Evolutionary conservation across 2,888 invertebrate species (phyloP), one percentile per base, ranked within the genome.

Genomic region (Philhelius pedissequus): DNA sequence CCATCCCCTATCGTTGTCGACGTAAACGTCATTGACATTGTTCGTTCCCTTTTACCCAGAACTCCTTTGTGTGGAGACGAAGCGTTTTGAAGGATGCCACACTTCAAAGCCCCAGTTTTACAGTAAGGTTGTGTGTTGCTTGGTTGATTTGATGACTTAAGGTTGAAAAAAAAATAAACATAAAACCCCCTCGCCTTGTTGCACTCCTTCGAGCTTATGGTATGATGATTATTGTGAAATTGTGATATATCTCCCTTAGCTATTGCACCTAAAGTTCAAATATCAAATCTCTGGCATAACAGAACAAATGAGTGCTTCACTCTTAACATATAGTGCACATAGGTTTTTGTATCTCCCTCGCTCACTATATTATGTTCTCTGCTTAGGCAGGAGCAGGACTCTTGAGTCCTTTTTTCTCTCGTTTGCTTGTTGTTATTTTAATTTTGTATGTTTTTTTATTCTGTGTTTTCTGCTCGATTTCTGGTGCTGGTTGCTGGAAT

Each of bases 251-350:
- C 18, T 62, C 75, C 80, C 70, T 80, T 35, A 75, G 83, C 83
- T 75, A 78, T 74, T 64, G 70, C 80, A 75, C 75, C 75, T 84
- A 76, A 60, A 84, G 84, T 80, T 84, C 84, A 84, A 76, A 84
- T 80, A 80, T 84, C 80, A 80, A 80, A 84, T 80, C 84, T 80
- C 80, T 84, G 76, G 84, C 75, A 84, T 76, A 80, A 71, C 84
- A 80, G 80, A 68, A 84, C 84, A 84, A 84, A 68, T 76, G 80
- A 84, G 75, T 75, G 54, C 76, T 62, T 80, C 75, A 76, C 84
- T 84, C 71, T 75, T 75, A 71, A 60, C 80, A 84, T 80, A 78
- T 69, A 71, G 74, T 43, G 52, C 70, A 70, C 58, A 79, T 70
- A 74, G 50, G 60, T 2, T 68, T 45, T 68, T 54, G 7, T 78